Evolutionary conservation across 2,113 vertebrate species (phyloP), one percentile per base, ranked within the genome.

Genomic region (Embiotoca jacksoni): DNA sequence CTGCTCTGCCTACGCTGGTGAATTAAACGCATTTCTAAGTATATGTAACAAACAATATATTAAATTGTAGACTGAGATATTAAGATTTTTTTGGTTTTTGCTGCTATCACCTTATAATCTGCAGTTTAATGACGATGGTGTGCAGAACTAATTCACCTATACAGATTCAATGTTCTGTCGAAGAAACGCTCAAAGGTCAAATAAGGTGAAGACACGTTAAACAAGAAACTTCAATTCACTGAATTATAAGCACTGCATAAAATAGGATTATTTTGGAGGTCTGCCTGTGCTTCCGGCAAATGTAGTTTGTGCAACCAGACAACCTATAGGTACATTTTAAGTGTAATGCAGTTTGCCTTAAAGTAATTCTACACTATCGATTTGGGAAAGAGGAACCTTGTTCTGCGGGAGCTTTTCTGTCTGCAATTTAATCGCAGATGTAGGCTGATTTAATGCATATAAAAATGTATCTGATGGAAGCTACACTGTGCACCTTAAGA

Each of bases 341-440:
- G 6, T 62, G 23, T 23, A 23, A 23, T 23, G 53, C 39, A 33
- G 66, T 39, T 80, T 67, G 8, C 57, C 30, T 44, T 47, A 54
- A 84, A 82, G 82, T 84, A 82, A 88, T 79, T 69, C 64, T 58
- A 85, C 49, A 79, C 81, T 72, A 83, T 84, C 73, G 86, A 86
- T 90, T 84, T 79, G 11, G 41, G 76, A 77, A 82, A 86, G 68
- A 69, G 59, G 86, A 87, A 86, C 81, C 85, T 83, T 65, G 53
- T 16, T 46, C 52, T n/a, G n/a, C 32, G 57, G 37, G 13, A 56
- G 74, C 82, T 52, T 46, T 30, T 33, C 44, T 11, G 55, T 41
- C 23, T 16, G 16, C 63, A 23, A 23, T n/a, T 47, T 23, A 23
- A 32, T 61, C 46, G 31, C 54, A 74, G 32, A 59, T 61, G 31